These are phyloP conservation scores for Amphiura filiformis DNA, from an alignment of 35 echinoderm and acorn worm species.

Conservation along the genomic window DNA sequence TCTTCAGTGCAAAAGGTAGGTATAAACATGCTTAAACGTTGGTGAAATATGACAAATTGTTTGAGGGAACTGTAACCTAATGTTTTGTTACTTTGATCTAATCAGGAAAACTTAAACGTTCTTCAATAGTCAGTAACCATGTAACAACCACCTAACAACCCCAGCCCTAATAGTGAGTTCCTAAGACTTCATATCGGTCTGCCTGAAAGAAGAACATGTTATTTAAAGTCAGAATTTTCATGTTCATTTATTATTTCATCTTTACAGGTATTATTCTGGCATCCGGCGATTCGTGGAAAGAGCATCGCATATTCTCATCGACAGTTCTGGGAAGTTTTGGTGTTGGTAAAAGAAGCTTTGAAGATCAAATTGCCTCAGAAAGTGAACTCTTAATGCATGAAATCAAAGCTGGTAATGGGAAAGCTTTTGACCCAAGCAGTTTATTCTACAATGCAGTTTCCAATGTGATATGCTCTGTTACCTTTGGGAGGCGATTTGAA, in stretches of 20 bases:
- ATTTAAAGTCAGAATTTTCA: too few species aligned
- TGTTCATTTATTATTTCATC: constrained; percentile 24
- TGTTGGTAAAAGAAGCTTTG: constrained; percentile 52
- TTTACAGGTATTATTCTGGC: constrained; percentile 28
- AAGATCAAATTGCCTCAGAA: constrained; percentile 43
- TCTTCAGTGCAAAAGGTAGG: too few species aligned
- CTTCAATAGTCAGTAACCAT: too few species aligned
- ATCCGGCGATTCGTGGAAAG: constrained; percentile 19
- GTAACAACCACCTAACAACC: too few species aligned
- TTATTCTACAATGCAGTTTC: constrained; percentile 47
- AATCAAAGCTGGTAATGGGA: background rate
- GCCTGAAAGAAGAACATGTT: too few species aligned
- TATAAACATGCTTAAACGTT: too few species aligned
- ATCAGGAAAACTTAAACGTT: too few species aligned
- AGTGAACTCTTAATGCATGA: background rate
- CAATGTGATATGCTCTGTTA: constrained; percentile 70
- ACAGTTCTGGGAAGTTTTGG: constrained; percentile 40
- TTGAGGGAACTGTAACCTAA: too few species aligned
- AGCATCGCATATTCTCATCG: constrained; percentile 33
- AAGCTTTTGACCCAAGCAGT: constrained; percentile 30
- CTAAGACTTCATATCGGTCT: too few species aligned
- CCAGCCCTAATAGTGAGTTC: too few species aligned
- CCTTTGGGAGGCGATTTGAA: constrained; percentile 55
- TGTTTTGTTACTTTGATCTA: too few species aligned
- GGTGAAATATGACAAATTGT: too few species aligned